Evolutionary conservation across 2,113 vertebrate species (phyloP), one percentile per base, ranked within the genome.

Genomic region (Galemys pyrenaicus): DNA sequence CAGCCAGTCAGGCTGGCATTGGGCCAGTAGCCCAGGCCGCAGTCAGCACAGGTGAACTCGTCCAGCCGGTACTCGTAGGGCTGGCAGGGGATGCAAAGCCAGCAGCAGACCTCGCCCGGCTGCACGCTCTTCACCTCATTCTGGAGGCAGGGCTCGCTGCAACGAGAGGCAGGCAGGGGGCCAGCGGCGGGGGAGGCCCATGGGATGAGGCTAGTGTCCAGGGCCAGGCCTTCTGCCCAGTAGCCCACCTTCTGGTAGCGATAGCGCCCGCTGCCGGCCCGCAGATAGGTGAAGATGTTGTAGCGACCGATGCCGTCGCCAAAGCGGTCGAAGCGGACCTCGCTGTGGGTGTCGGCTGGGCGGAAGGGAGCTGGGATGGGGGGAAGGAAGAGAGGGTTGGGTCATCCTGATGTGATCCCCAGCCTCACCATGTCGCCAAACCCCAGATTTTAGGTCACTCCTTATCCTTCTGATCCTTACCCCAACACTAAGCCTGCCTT

Each of bases 121-220:
- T 99, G 99, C 98, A 99, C 99, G 83, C 99, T 99, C 97, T 99
- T 99, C 85, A 99, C 98, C 97, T 99, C 99, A 0, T 99, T 99
- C 98, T 99, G 99, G 96, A 98, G 99, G 98, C 99, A 99, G 84
- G 99, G 99, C 96, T 99, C 99, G 0, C 99, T 99, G 97, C 99
- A 99, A 98, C 99, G 99, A 26, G 99, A 99, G 15, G 99, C 98
- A 0, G 99, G 99, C 6, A 98, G 97, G 5, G 97, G 96, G 0
- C 96, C 95, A 1, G 98, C 97, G 0, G 13, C 84, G 17, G 93
- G 30, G 0, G 91, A 87, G 19, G 98, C 99, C 99, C 99, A 99
- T 0, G 98, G 98, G 67, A 99, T 98, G 92, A 98, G 97, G 93
- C 95, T 98, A 74, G 98, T 99, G 96, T 99, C 99, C 73, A 99